phyloP scores from a whole-genome alignment of 1,140 invertebrate genomes.

The Plodia interpunctella region DNA sequence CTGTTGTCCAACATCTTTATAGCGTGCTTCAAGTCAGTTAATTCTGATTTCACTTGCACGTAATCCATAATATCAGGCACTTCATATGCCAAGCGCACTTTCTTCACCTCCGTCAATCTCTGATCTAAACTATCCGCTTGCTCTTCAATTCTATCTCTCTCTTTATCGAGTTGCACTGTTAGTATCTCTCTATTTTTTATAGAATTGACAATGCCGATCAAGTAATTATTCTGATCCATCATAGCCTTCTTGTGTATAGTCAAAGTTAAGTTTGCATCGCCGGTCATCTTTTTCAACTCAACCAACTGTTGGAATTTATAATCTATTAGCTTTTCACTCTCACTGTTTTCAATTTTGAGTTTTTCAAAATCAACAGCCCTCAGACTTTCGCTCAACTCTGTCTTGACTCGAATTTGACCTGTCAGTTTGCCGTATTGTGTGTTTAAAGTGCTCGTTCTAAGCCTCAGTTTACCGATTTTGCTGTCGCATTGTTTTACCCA shows the following conservation, averaged over 20 bases:
- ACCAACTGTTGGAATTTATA: constrained; percentile 64
- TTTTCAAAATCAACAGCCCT: constrained; percentile 77
- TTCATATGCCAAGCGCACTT: constrained; percentile 55
- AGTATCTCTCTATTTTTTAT: constrained; percentile 45
- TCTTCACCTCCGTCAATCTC: constrained; percentile 50
- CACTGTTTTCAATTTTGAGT: constrained; percentile 75
- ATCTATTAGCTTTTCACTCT: constrained; percentile 65
- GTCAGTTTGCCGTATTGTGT: constrained; percentile 69
- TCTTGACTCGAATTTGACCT: constrained; percentile 65
- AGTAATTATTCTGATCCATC: constrained; percentile 53
- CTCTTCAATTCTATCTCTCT: constrained; percentile 38
- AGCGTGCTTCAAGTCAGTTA: constrained; percentile 68
- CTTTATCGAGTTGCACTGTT: constrained; percentile 40
- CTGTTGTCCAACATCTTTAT: constrained; percentile 73
- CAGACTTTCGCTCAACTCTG: constrained; percentile 71
- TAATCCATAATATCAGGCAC: constrained; percentile 78
- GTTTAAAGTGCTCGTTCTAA: constrained; percentile 74
- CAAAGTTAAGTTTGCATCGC: constrained; percentile 69
- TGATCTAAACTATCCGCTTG: constrained; percentile 47
- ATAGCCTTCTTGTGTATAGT: constrained; percentile 72
- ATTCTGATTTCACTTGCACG: constrained; percentile 71
- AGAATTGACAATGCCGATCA: constrained; percentile 48
- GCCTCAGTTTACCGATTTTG: constrained; percentile 70
- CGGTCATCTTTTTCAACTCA: constrained; percentile 73
- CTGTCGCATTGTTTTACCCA: constrained; percentile 69